Conservation (phyloP, 2,888 invertebrate genomes). For the Asteroscopus sphinx region DNA sequence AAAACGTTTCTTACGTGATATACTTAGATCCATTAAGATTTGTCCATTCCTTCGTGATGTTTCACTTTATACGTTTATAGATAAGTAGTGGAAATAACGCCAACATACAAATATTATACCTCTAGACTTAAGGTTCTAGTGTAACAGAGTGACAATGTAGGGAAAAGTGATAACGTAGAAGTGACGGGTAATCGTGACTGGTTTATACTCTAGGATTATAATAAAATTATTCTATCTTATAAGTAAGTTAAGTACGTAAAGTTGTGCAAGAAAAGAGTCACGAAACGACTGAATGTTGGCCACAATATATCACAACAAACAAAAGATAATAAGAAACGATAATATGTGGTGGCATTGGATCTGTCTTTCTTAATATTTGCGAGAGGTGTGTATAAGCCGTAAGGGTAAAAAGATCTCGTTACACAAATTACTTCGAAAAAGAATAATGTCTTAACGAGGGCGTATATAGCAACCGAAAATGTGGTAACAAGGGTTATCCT, state of each 20-base stretch:
- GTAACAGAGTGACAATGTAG: constrained; percentile 61
- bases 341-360: constrained; percentile 36
- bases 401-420: constrained; percentile 28
- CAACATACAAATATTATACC: constrained; percentile 64
- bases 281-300: constrained; percentile 53
- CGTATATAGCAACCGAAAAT: constrained; percentile 12
- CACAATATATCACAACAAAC: constrained; percentile 45
- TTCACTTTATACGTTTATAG: constrained; percentile 48
- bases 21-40: constrained; percentile 49
- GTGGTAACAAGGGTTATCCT: constrained; percentile 23
- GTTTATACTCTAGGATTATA: constrained; percentile 66
- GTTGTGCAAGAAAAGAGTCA: constrained; percentile 26
- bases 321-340: constrained; percentile 34
- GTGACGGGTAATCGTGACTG: constrained; percentile 70
- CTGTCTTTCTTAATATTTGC: constrained; percentile 39
- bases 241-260: constrained; percentile 39
- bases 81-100: constrained; percentile 63
- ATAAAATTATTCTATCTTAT: constrained; percentile 51
- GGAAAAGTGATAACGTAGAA: constrained; percentile 68
- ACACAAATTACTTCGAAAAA: constrained; percentile 31
- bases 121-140: constrained; percentile 58
- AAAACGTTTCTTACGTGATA: constrained; percentile 55
- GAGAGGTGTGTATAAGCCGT: constrained; percentile 6
- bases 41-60: constrained; percentile 49
- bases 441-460: constrained; percentile 22